phyloP scores from a whole-genome alignment of 2,113 vertebrate genomes.

The Pelobates fuscus region DNA sequence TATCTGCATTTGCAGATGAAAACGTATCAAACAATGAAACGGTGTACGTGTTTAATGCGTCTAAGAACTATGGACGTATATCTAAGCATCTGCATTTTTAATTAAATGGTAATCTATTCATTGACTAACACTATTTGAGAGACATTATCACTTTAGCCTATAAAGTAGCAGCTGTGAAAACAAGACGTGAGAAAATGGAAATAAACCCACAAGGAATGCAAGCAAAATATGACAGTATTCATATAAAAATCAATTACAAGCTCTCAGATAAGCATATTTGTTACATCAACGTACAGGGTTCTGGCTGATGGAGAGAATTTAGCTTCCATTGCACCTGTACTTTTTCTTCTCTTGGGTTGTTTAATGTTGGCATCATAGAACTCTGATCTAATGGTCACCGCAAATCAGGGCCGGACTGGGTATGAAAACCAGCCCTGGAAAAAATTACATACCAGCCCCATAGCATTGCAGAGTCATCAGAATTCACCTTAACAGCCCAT shows the following conservation, averaged over 20 bases:
- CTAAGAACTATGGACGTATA: constrained; percentile 1
- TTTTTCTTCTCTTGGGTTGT: background rate
- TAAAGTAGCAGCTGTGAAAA: constrained; percentile 46
- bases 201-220: constrained; percentile 31
- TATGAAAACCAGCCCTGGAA: too few species aligned
- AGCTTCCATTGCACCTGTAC: background rate
- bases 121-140: constrained; percentile 51
- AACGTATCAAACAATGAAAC: too few species aligned
- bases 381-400: background rate
- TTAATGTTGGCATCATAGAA: background rate
- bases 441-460: too few species aligned
- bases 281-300: constrained; percentile 36
- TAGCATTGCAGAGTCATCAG: too few species aligned
- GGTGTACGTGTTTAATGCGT: too few species aligned
- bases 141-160: constrained; percentile 37
- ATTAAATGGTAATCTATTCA: constrained; percentile 44
- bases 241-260: constrained; percentile 45
- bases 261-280: constrained; percentile 32
- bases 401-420: too few species aligned
- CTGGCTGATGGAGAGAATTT: background rate
- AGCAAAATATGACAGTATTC: constrained; percentile 22
- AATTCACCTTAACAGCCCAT: too few species aligned
- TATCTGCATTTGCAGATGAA: too few species aligned
- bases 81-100: constrained; percentile 38
- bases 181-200: constrained; percentile 38